These are phyloP conservation scores for Diadromus collaris DNA, from an alignment of 2,888 invertebrate species.

Conservation along the genomic window DNA sequence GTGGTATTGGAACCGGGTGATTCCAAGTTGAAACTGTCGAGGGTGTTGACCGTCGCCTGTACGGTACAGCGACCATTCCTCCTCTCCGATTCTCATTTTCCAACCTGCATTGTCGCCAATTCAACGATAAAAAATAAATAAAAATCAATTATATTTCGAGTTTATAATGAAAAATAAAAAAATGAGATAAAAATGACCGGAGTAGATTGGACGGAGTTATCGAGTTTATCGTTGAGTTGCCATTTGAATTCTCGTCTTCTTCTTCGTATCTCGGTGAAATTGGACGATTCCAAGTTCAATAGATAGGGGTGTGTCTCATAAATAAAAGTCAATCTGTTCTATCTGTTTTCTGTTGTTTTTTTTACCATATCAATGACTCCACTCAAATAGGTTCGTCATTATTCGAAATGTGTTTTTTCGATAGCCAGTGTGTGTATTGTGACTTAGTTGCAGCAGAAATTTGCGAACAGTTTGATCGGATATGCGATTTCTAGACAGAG, in stretches of 20 bases:
- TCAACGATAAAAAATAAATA: background rate
- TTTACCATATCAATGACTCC: constrained; percentile 23
- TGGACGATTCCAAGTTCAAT: constrained; percentile 52
- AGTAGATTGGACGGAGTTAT: background rate
- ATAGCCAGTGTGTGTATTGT: constrained; percentile 25
- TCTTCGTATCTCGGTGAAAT: constrained; percentile 9
- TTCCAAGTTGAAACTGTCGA: constrained; percentile 58
- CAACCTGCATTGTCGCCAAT: background rate
- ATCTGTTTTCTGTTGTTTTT: background rate
- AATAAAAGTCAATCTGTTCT: constrained; percentile 16
- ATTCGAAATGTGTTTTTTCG: constrained; percentile 15
- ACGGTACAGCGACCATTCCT: background rate
- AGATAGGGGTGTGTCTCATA: constrained; percentile 41
- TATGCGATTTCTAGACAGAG: constrained; percentile 1
- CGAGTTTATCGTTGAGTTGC: background rate
- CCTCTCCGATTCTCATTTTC: background rate
- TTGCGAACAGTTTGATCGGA: constrained; percentile 6
- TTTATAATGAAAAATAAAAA: constrained; percentile 3
- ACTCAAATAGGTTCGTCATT: background rate
- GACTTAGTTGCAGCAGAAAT: constrained; percentile 13
- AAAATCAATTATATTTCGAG: background rate
- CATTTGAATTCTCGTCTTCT: background rate
- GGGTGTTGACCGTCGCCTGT: constrained; percentile 55
- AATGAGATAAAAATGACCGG: constrained; percentile 12
- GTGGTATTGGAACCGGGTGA: constrained; percentile 58